phyloP scores from a whole-genome alignment of 2,888 invertebrate species.

The Drosophila flavopinicola region DNA sequence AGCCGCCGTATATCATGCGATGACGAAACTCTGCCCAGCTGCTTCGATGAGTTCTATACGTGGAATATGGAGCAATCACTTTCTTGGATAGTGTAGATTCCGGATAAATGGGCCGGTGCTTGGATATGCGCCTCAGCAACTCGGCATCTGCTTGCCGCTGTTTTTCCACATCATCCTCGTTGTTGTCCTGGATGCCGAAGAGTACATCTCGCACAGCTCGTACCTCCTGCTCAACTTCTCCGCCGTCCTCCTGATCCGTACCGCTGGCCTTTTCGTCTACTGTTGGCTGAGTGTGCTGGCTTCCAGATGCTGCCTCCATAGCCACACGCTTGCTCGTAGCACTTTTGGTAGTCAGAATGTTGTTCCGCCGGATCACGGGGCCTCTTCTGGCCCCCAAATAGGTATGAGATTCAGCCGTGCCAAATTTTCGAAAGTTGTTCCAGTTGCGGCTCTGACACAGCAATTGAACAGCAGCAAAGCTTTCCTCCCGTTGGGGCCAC shows the following conservation, averaged over 20 bases:
- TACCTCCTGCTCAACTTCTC: background rate
- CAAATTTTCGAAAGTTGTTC: conserved; percentile 6
- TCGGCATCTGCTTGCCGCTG: conserved; percentile 32
- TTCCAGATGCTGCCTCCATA: background rate
- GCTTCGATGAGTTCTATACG: conserved; percentile 51
- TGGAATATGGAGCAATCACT: conserved; percentile 58
- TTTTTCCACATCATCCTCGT: conserved; percentile 32
- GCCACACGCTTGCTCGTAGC: background rate
- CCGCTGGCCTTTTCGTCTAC: background rate
- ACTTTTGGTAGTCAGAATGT: conserved; percentile 5
- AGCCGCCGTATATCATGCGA: conserved; percentile 55
- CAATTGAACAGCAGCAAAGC: conserved; percentile 41
- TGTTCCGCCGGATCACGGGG: conserved; percentile 17
- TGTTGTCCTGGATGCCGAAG: conserved; percentile 36
- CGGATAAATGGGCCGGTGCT: background rate
- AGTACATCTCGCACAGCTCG: conserved; percentile 29
- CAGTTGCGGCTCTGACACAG: conserved; percentile 26
- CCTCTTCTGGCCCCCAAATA: background rate
- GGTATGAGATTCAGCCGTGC: accelerated
- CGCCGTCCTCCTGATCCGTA: background rate
- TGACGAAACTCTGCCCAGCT: conserved; percentile 66
- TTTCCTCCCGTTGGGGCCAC: conserved; percentile 61
- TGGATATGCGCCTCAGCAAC: conserved; percentile 24
- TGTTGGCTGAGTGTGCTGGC: background rate
- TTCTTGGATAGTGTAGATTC: conserved; percentile 15